phyloP scores from a whole-genome alignment of 2,113 vertebrate genomes.

The Pseudopipra pipra region DNA sequence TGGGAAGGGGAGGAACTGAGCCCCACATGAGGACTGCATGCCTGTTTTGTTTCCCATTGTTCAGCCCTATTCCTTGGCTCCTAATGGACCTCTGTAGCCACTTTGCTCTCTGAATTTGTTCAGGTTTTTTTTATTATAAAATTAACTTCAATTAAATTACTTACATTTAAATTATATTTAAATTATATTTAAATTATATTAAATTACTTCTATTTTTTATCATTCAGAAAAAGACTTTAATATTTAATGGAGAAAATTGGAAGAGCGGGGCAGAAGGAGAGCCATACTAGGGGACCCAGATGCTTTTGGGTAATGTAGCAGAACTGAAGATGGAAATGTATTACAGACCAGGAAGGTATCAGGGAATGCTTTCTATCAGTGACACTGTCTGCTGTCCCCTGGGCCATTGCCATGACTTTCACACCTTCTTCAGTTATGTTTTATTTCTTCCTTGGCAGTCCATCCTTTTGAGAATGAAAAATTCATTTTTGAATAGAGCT shows the following conservation, averaged over 20 bases:
- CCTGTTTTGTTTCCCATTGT: background rate
- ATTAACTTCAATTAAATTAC: background rate
- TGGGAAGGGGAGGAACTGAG: background rate
- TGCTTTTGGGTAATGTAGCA: background rate
- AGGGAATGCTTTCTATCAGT: background rate
- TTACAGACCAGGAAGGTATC: background rate
- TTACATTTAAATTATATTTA: background rate
- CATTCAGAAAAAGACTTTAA: background rate
- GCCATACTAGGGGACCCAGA: background rate
- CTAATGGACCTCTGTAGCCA: background rate
- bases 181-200: background rate
- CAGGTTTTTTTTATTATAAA: background rate
- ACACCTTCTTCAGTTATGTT: background rate
- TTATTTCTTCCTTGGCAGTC: constrained; percentile 24
- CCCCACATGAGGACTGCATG: background rate
- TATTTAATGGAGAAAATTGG: background rate
- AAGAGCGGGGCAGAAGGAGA: background rate
- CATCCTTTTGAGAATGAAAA: background rate
- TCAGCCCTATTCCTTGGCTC: background rate
- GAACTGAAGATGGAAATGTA: background rate
- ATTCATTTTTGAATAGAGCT: background rate
- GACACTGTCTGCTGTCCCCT: background rate
- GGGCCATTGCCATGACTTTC: constrained; percentile 2
- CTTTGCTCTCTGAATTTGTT: background rate
- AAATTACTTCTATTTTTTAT: background rate